Evolutionary conservation across 2,113 vertebrate species (phyloP).

Genomic region (Silurus meridionalis): DNA sequence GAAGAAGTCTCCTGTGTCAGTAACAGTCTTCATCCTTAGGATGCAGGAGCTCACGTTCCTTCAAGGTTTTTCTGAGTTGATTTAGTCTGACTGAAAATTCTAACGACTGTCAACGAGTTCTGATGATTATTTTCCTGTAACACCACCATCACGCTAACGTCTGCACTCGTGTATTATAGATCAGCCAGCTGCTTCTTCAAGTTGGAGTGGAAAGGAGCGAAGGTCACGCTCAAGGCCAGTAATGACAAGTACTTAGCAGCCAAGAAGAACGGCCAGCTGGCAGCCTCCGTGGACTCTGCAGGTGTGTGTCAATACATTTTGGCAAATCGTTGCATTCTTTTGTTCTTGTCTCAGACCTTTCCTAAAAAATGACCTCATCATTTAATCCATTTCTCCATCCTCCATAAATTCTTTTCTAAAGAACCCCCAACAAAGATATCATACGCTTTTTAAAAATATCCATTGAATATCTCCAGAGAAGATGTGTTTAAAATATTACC

Average conservation of each 20-base stretch:
- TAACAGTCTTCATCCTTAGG: too few species aligned
- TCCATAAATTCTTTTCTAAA: too few species aligned
- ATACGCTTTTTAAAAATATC: too few species aligned
- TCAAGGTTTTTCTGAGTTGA: too few species aligned
- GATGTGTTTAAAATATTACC: not conserved
- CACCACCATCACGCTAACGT: not conserved
- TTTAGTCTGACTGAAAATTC: too few species aligned
- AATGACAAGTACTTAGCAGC: slow-evolving; percentile 91
- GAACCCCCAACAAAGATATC: too few species aligned
- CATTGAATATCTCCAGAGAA: not conserved
- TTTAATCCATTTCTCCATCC: too few species aligned
- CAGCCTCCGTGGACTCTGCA: slow-evolving; percentile 83
- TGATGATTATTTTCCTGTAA: not conserved
- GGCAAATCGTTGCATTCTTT: not conserved
- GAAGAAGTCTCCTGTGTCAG: too few species aligned
- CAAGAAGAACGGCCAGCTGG: slow-evolving; percentile 95
- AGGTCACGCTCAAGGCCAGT: slow-evolving; percentile 84
- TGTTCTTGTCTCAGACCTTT: too few species aligned
- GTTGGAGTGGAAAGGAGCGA: slow-evolving; percentile 87
- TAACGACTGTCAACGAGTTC: not conserved
- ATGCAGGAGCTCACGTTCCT: too few species aligned
- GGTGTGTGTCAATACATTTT: slow-evolving; percentile 65
- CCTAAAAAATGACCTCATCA: not conserved
- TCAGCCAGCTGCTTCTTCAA: slow-evolving; percentile 88
- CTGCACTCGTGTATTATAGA: slow-evolving; percentile 63